A percentile compares a stretch with the other conserved stretches of the same genome.
These are phyloP conservation scores for Peucedramus taeniatus DNA, from an alignment of 2,113 vertebrate species.

Conservation along the genomic window DNA sequence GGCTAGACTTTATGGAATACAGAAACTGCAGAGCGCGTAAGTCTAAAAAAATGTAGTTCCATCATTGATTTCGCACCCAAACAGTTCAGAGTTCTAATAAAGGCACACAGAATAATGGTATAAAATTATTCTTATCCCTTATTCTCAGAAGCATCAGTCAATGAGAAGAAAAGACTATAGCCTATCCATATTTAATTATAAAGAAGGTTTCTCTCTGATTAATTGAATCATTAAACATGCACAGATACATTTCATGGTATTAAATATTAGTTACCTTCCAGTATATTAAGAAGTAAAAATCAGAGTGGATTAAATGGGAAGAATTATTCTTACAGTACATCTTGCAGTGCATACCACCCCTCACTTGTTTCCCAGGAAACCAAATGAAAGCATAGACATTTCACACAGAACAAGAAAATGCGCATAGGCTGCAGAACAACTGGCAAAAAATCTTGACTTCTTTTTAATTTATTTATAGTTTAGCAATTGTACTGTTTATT, in stretches of 20 bases:
- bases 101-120: constrained; percentile 43
- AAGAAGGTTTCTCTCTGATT: constrained; percentile 69
- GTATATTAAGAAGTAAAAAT: constrained; percentile 67
- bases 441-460: constrained; percentile 2
- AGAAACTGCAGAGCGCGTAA: constrained; percentile 4
- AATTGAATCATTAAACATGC: constrained; percentile 72
- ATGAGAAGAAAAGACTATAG: constrained; percentile 57
- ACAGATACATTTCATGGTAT: constrained; percentile 66
- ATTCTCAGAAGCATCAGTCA: constrained; percentile 68
- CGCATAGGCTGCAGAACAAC: constrained; percentile 31
- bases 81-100: constrained; percentile 55
- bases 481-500: constrained; percentile 1
- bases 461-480: constrained; percentile 43
- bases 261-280: constrained; percentile 72
- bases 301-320: constrained; percentile 55
- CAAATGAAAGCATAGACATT: constrained; percentile 35
- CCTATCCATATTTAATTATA: constrained; percentile 73
- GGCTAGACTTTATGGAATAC: constrained; percentile 35
- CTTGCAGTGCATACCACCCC: constrained; percentile 1
- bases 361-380: constrained; percentile 69
- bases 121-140: constrained; percentile 58
- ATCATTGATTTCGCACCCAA: constrained; percentile 2
- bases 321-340: constrained; percentile 29
- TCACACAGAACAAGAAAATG: constrained; percentile 54
- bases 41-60: neutral